Percentiles rank a stretch among this genome's conserved stretches.
phyloP scores from a whole-genome alignment of 35 echinoderm and acorn worm species.

The Heliocidaris erythrogramma region DNA sequence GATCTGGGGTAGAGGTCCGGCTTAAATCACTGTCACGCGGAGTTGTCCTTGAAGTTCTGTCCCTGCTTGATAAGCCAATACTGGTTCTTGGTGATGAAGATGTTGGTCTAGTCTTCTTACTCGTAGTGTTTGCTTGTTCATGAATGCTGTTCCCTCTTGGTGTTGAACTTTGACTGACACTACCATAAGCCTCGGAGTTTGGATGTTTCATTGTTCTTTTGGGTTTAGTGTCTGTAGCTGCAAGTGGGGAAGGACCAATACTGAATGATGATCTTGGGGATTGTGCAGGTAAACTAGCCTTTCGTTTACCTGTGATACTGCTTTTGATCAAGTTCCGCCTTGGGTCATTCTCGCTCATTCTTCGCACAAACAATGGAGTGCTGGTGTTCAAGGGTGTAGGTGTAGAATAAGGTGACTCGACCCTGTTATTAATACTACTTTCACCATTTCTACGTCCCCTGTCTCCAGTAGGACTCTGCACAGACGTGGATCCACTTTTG shows the following conservation, averaged over 20 bases:
- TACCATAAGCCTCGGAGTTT: neutral
- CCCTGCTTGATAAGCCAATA: neutral
- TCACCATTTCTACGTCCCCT: neutral
- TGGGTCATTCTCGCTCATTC: slow-evolving; percentile 47
- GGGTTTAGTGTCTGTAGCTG: neutral
- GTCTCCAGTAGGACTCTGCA: neutral
- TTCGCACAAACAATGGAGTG: slow-evolving; percentile 22
- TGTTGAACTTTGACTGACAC: neutral
- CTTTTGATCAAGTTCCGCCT: slow-evolving; percentile 20
- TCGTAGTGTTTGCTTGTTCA: neutral
- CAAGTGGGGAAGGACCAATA: slow-evolving; percentile 1
- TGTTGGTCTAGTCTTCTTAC: neutral
- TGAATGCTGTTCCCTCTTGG: neutral
- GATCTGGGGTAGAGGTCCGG: neutral
- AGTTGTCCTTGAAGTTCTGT: slow-evolving; percentile 2
- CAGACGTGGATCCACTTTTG: neutral
- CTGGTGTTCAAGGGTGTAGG: slow-evolving; percentile 26
- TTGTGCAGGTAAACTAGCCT: neutral
- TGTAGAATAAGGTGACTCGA: neutral
- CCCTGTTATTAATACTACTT: neutral
- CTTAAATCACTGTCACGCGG: neutral
- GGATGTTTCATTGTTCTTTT: neutral
- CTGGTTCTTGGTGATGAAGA: slow-evolving; percentile 17
- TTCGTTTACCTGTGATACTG: neutral
- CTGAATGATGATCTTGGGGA: slow-evolving; percentile 4